Conservation (phyloP, 2,888 invertebrate genomes). For the Hedychridium roseum region DNA sequence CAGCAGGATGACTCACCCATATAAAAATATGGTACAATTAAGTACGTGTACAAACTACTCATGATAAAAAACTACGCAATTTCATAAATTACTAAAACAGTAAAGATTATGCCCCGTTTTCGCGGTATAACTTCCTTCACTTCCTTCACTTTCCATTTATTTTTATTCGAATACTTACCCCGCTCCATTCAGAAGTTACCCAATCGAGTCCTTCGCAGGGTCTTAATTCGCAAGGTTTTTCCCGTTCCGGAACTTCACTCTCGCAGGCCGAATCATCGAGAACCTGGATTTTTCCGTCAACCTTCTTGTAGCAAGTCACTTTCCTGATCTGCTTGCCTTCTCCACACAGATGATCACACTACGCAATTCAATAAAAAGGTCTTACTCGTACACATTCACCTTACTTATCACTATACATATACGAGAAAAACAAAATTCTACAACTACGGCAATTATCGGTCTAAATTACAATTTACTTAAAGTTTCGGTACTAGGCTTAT, state of each 20-base stretch:
- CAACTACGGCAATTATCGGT: too few relatives aligned
- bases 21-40: too few relatives aligned
- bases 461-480: too few relatives aligned
- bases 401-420: too few relatives aligned
- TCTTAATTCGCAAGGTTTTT: constrained; percentile 76
- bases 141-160: not conserved
- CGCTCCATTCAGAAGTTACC: constrained; percentile 87
- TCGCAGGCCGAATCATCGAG: constrained; percentile 72
- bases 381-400: too few relatives aligned
- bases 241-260: constrained; percentile 75
- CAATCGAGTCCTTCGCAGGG: constrained; percentile 94
- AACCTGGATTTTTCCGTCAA: constrained; percentile 72
- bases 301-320: constrained; percentile 80
- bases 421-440: too few relatives aligned
- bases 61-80: too few relatives aligned
- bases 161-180: constrained; percentile 70
- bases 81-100: not conserved
- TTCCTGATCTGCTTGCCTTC: constrained; percentile 83
- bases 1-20: too few relatives aligned
- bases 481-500: too few relatives aligned
- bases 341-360: constrained; percentile 93
- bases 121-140: not conserved
- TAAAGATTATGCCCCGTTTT: not conserved
- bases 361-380: too few relatives aligned
- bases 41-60: too few relatives aligned